Evolutionary conservation across 2,888 invertebrate genomes (phyloP), one percentile per base, ranked within the genome.

Genomic region (Elegia similella): DNA sequence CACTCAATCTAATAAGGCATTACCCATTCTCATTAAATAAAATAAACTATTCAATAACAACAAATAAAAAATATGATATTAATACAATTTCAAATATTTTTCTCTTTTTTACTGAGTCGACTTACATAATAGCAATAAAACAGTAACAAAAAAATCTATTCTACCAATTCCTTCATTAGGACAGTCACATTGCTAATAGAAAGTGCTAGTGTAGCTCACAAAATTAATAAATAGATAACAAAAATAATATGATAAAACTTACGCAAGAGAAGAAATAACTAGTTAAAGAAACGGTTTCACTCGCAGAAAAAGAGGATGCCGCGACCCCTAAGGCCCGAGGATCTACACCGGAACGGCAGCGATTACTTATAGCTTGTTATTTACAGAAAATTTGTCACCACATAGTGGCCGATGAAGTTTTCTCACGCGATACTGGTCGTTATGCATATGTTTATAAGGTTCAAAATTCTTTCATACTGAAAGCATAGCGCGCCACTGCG

Each of bases 1-100:
- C 75, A 72, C 73, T 76, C 78, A 71, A 70, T 72, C 79, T 83
- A 82, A 74, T 83, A 85, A 85, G 83, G 84, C 84, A 76, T 71
- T 79, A 76, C 72, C 69, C 70, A 72, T 67, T 69, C 69, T 68
- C 43, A 63, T 29, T 10, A 44, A 54, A 16, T 12, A 8, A 53
- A 42, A 53, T 29, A 38, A 23, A n/a, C 10, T 53, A 42, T 42
- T 10, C 29, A 52, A 52, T 42, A 32, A 48, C 12, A 48, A 30
- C 15, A 32, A 48, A 48, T n/a, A 10, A 16, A 17, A 44, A 17
- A 2, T 16, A 8, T n/a, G 38, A n/a, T n/a, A 38, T 12, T 38
- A n/a, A 38, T 6, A 38, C 38, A 38, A 38, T 38, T 12, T 38
- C 10, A 23, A 38, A 38, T 38, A 12, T 38, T 12, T 38, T 5